A percentile compares a stretch with the other conserved stretches of the same genome.
Conservation (phyloP, 2,797 vertebrate genomes). For the Fundulus diaphanus region DNA sequence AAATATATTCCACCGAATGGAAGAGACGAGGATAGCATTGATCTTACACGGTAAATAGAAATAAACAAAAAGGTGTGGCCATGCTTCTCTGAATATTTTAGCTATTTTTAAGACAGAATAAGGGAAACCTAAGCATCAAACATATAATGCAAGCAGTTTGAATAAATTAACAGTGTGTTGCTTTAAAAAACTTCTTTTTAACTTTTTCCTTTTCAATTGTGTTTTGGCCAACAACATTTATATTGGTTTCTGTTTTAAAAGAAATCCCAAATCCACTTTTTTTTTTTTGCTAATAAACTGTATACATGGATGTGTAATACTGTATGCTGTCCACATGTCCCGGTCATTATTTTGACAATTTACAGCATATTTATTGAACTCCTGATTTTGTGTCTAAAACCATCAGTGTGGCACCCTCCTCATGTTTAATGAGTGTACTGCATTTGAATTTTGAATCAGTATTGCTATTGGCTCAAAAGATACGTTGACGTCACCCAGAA, state of each 20-base stretch:
- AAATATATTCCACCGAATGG: constrained; percentile 69
- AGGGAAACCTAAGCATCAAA: background rate
- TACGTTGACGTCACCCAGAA: no score
- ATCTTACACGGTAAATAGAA: constrained; percentile 53
- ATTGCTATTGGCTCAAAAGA: no score
- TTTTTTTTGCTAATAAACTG: no score
- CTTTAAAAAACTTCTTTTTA: background rate
- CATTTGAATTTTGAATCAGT: no score
- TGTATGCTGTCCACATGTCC: no score
- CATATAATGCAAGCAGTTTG: background rate
- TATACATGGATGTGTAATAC: no score
- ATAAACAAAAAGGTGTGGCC: constrained; percentile 38
- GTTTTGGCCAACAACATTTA: background rate
- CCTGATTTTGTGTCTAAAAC: no score
- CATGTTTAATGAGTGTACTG: no score
- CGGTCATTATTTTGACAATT: no score
- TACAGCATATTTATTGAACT: no score
- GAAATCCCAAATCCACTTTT: no score
- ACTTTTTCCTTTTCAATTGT: background rate
- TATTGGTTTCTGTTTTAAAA: background rate
- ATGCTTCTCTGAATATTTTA: constrained; percentile 4
- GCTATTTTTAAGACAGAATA: constrained; percentile 10
- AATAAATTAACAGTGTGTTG: background rate
- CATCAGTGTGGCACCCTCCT: no score
- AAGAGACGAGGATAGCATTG: constrained; percentile 33